These are phyloP conservation scores for Eufriesea mexicana DNA, from an alignment of 1,140 invertebrate species.

Conservation along the genomic window DNA sequence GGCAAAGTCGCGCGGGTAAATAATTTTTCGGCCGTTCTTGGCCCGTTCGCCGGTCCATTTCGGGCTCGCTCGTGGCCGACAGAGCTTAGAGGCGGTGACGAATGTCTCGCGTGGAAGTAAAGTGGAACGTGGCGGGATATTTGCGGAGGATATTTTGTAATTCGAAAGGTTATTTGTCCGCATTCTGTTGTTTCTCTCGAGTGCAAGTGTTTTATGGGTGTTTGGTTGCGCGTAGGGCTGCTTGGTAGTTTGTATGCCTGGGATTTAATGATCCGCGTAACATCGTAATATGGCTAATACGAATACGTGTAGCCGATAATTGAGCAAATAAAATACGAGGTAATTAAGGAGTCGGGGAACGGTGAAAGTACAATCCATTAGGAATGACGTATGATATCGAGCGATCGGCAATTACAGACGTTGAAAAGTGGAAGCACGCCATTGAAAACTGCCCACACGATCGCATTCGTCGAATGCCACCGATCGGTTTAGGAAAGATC, in stretches of 20 bases:
- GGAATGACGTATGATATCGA: slow-evolving; percentile 14
- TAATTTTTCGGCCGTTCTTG: slow-evolving; percentile 22
- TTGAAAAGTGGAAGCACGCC: slow-evolving; percentile 16
- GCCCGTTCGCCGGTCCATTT: too few species aligned
- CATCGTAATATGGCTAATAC: slow-evolving; percentile 1
- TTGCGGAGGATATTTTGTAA: neutral
- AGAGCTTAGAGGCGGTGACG: neutral
- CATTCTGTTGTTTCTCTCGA: neutral
- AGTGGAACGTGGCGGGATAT: neutral
- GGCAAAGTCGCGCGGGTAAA: neutral
- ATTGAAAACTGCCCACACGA: slow-evolving; percentile 32
- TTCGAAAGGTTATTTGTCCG: neutral
- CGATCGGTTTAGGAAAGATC: neutral
- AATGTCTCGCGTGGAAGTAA: neutral
- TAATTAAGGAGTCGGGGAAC: slow-evolving; percentile 18
- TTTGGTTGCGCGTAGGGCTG: neutral
- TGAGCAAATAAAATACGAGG: slow-evolving; percentile 13
- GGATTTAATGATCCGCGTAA: neutral
- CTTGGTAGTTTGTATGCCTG: neutral
- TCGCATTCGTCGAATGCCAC: neutral
- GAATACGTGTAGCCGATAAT: slow-evolving; percentile 12
- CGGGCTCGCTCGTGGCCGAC: neutral
- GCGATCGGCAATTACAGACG: slow-evolving; percentile 17
- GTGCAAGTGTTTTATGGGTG: neutral
- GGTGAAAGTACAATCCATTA: slow-evolving; percentile 36